Base-by-base conservation (phyloP, 2,888 invertebrate species). In the Eretmocerus hayati region DNA sequence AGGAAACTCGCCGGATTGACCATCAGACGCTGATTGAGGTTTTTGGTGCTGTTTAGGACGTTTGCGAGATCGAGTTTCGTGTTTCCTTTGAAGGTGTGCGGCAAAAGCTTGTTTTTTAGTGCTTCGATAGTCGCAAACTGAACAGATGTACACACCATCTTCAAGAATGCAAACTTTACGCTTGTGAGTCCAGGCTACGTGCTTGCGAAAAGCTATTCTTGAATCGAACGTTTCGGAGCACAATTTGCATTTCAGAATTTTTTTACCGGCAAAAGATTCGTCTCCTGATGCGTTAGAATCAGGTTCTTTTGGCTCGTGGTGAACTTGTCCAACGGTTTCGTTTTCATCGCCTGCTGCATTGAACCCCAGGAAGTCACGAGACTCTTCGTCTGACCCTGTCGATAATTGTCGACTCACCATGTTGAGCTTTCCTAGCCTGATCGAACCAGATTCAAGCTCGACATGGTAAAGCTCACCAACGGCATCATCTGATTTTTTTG, bases 171-270 rank as follows among this genome's bases (percentile, higher is more conserved):
- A 71, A 0, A 69, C 61, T 48, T 67, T 68, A 42, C 66, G 66
- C 51, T 64, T 67, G 56, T 71, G 71, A 2, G 61, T 64, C 69
- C 69, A 70, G 1, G 71, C 68, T 0, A 71, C 68, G 57, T 71
- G 71, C 26, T 69, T 70, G 11, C 62, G 54, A 36, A 69, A 71
- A 0, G 64, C 60, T 8, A 66, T 56, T 11, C 56, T 54, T 1
- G 67, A 62, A 18, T 57, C 58, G 42, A 71, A 71, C 4, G 58
- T 65, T 41, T 69, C 67, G 1, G 65, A 62, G 47, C 71, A 71
- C 1, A 55, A 57, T 44, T 65, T 69, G 43, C 71, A 71, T 41
- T 64, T 69, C 3, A 71, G 37, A 0, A 60, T 9, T 9, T n/a
- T 18, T 20, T 5, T 4, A 1, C 9, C 37, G 18, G 15, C 35